Percentiles rank a stretch among this genome's conserved stretches.
phyloP scores from a whole-genome alignment of 1,140 invertebrate species.

The Apis laboriosa region DNA sequence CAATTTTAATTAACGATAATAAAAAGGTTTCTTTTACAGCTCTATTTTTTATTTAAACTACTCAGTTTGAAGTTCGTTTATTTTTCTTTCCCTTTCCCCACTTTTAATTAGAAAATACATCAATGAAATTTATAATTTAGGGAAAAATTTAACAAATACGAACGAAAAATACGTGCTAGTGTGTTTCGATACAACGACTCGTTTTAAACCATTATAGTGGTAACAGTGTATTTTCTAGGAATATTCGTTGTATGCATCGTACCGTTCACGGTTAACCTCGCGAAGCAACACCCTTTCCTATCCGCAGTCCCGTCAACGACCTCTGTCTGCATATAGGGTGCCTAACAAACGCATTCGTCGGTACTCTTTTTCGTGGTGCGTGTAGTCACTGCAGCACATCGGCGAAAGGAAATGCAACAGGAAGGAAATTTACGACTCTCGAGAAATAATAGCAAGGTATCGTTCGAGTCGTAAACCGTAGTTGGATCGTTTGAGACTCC shows the following conservation, averaged over 20 bases:
- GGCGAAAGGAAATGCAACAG: slow-evolving; percentile 51
- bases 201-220: neutral
- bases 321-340: slow-evolving; percentile 43
- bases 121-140: neutral
- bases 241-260: neutral
- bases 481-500: slow-evolving; percentile 40
- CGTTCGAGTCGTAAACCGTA: slow-evolving; percentile 51
- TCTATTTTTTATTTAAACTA: neutral
- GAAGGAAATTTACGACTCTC: slow-evolving; percentile 52
- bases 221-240: slow-evolving; percentile 25
- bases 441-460: slow-evolving; percentile 54
- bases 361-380: slow-evolving; percentile 33
- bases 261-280: slow-evolving; percentile 18
- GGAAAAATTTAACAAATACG: neutral
- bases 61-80: neutral
- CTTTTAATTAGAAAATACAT: neutral
- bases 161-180: no score
- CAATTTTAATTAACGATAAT: neutral
- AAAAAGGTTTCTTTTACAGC: neutral
- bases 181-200: neutral
- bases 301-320: slow-evolving; percentile 35
- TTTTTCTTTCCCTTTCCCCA: neutral
- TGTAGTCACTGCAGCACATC: slow-evolving; percentile 42
- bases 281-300: slow-evolving; percentile 48
- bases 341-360: slow-evolving; percentile 29